Percentiles rank a stretch among this genome's conserved stretches.
Evolutionary conservation across 2,888 invertebrate genomes (phyloP).

Genomic region (Hoplodrina blanda): DNA sequence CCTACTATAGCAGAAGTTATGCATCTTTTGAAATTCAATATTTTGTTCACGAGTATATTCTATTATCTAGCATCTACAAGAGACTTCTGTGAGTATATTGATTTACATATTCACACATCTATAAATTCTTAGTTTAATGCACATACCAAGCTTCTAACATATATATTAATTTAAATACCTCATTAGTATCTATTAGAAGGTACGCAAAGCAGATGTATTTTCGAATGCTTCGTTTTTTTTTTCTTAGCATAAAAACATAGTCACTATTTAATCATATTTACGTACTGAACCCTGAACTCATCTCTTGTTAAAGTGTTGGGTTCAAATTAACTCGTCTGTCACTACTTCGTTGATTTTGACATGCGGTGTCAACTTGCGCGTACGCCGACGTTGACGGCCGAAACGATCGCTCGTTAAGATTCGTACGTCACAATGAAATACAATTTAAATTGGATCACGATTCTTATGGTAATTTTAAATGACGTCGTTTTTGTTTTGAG

Average conservation of each 20-base stretch:
- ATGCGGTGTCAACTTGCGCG: conserved; percentile 79
- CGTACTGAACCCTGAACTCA: conserved; percentile 62
- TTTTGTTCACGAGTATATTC: no score
- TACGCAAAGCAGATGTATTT: no score
- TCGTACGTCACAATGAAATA: conserved; percentile 60
- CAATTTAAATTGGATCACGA: conserved; percentile 81
- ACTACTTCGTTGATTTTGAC: conserved; percentile 82
- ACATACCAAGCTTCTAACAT: background rate
- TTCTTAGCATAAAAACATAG: background rate
- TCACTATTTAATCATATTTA: background rate
- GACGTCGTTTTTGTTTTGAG: conserved; percentile 16
- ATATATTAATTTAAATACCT: background rate
- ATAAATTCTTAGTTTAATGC: no score
- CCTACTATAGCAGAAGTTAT: no score
- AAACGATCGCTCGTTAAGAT: conserved; percentile 69
- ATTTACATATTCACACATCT: no score
- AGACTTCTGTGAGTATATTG: no score
- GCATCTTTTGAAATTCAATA: no score
- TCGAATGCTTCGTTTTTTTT: background rate
- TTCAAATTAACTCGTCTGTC: conserved; percentile 88
- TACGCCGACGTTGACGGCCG: conserved; percentile 74
- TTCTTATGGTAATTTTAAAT: conserved; percentile 56
- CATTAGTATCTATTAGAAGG: no score
- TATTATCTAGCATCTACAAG: no score
- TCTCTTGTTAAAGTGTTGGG: conserved; percentile 70